Percentiles rank a stretch among this genome's conserved stretches.
Evolutionary conservation across 2,113 vertebrate genomes (phyloP).

Genomic region (Oncorhynchus mykiss): DNA sequence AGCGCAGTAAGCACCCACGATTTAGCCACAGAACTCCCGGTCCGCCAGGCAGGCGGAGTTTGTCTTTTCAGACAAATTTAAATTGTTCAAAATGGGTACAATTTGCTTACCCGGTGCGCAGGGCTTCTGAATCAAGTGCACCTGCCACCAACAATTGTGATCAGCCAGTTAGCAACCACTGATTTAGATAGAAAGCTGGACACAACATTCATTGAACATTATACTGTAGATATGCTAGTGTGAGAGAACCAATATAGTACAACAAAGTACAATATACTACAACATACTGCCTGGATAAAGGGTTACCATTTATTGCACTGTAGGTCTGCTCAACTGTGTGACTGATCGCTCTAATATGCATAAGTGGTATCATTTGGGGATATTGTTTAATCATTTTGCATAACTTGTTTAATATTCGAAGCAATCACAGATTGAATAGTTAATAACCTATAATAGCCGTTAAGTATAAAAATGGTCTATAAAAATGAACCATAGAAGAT

Average conservation of each 20-base stretch:
- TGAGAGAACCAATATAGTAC: not conserved
- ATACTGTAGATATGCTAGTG: not conserved
- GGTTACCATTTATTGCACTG: not conserved
- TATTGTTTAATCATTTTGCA: slow-evolving; percentile 41
- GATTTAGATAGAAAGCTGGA: not conserved
- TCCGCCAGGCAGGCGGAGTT: too few relatives aligned
- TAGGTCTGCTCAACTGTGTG: slow-evolving; percentile 28
- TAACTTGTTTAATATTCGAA: slow-evolving; percentile 27
- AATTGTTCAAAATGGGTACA: too few relatives aligned
- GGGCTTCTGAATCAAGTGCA: too few relatives aligned
- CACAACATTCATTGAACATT: not conserved
- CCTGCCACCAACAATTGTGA: not conserved
- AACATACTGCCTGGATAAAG: too few relatives aligned
- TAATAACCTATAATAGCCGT: slow-evolving; percentile 35
- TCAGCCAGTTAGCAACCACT: too few relatives aligned
- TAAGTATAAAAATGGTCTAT: slow-evolving; percentile 34
- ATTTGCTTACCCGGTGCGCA: too few relatives aligned
- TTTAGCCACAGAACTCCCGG: too few relatives aligned
- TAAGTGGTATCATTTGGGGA: slow-evolving; percentile 44
- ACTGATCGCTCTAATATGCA: slow-evolving; percentile 37
- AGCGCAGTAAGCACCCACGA: too few relatives aligned
- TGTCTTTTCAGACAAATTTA: too few relatives aligned
- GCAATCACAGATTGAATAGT: slow-evolving; percentile 37
- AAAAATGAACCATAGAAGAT: slow-evolving; percentile 29
- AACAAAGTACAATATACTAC: not conserved